phyloP scores from a whole-genome alignment of 2,888 invertebrate species.

The Leucoma salicis region DNA sequence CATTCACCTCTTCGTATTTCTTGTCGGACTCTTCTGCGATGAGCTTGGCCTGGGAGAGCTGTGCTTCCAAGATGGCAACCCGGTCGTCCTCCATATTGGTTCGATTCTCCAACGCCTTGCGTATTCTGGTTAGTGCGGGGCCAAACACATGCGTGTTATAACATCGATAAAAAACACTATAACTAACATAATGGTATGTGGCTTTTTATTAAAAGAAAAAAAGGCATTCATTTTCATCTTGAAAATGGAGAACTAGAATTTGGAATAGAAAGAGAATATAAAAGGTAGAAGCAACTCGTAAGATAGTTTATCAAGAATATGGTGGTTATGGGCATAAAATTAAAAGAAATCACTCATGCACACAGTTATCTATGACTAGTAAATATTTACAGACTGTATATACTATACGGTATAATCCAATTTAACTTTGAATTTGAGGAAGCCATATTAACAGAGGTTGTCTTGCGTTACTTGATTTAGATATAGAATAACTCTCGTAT shows the following conservation, averaged over 20 bases:
- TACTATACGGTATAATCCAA: conserved; percentile 40
- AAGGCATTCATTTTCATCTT: conserved; percentile 21
- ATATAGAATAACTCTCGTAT: conserved; percentile 1
- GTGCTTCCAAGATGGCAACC: conserved; percentile 97
- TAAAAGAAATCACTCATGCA: conserved; percentile 61
- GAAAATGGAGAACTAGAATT: conserved; percentile 24
- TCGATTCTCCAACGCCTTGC: conserved; percentile 99
- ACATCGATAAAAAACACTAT: conserved; percentile 57
- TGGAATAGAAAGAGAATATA: conserved; percentile 18
- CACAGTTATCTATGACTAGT: conserved; percentile 33
- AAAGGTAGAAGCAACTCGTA: conserved; percentile 24
- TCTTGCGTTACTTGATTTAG: conserved; percentile 7
- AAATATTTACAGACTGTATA: conserved; percentile 31
- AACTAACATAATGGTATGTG: conserved; percentile 34
- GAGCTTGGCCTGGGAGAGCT: conserved; percentile 99
- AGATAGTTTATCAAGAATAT: conserved; percentile 51
- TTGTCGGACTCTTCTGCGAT: conserved; percentile 99
- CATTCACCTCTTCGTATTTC: conserved; percentile 99
- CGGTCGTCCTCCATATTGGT: conserved; percentile 99
- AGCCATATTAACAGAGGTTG: conserved; percentile 36
- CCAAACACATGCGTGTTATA: conserved; percentile 81
- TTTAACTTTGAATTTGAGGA: conserved; percentile 48
- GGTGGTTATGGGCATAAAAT: conserved; percentile 64
- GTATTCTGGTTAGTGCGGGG: conserved; percentile 89
- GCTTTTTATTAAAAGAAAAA: conserved; percentile 21